Base-by-base conservation (phyloP, 2,888 invertebrate genomes). In the Automeris io region DNA sequence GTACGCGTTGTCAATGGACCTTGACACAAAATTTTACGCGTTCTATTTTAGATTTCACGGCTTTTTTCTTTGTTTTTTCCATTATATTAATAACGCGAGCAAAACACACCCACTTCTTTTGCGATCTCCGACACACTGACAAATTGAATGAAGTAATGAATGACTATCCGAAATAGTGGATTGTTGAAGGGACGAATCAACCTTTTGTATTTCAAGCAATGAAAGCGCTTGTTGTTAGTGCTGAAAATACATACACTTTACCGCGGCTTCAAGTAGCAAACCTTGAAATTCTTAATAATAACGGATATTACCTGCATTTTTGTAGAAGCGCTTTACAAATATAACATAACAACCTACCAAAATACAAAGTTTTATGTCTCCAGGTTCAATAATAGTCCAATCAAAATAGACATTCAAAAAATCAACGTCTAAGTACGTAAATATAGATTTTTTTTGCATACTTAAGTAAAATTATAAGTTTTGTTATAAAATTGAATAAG, bases 141-240 rank as follows among this genome's bases (percentile, higher is more conserved):
- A 43, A 47, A 52, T 70, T 74, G 74, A 72, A 75, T 71, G 72
- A 55, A 71, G 59, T 57, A 53, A 55, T 70, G 71, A 79, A 78
- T 77, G 78, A 76, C 62, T 73, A 70, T 76, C 77, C 74, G 69
- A 76, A 77, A 80, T 78, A 77, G 77, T 26, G 16, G 16, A 29
- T n/a, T 16, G 29, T 66, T 59, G 63, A 69, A 69, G 80, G 79
- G 77, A 65, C 71, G 78, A 64, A 65, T 64, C 43, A 47, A 32
- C 39, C 31, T 21, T 36, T 41, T 42, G 39, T 33, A 33, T 34
- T 12, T 35, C 35, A 70, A 57, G 46, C 49, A 40, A 47, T 45
- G 18, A 16, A 42, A 69, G 61, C 74, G 75, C 72, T 72, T 48
- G n/a, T n/a, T n/a, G 7, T 29, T 29, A 7, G 1, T 16, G 29